Evolutionary conservation across 2,888 invertebrate species (phyloP), one percentile per base, ranked within the genome.

Genomic region (Melanophora roralis): DNA sequence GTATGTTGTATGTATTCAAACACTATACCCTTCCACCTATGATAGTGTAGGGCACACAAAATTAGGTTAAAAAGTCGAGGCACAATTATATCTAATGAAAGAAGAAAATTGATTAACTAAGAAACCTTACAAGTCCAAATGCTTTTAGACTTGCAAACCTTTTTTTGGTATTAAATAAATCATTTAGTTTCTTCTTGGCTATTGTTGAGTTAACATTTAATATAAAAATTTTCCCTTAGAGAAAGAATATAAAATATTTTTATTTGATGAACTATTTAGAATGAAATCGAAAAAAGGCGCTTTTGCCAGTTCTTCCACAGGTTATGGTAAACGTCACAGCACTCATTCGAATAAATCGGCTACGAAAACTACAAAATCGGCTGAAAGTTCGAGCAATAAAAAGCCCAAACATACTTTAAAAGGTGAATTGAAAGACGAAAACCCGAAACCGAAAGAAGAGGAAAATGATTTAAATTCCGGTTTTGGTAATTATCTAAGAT

Each of bases 391-490:
- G 11, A 2, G 21, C 7, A 36, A 9, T 40, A 73, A 36, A 12
- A 67, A 14, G n/a, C 6, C 1, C 0, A 67, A 74, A 53, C 12
- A n/a, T 11, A 12, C 23, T 83, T 85, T 57, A 11, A 43, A 84
- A 4, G 51, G n/a, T n/a, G n/a, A n/a, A n/a, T n/a, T n/a, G n/a
- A n/a, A n/a, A n/a, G n/a, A n/a, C n/a, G 80, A 67, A 7, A 83
- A 27, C 55, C 64, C 55, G n/a, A 73, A 76, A 57, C 12, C 51
- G 6, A 76, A 69, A 0, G 83, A 82, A 19, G 45, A 43, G 47
- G 89, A 88, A 9, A 86, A 85, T 60, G 88, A 89, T 36, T 83
- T 88, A 12, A 90, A 90, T 84, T 90, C 90, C 36, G 90, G 90
- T 14, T 90, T 90, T 77, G 89, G 89, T n/a, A 84, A 86, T 69